phyloP scores from a whole-genome alignment of 2,797 vertebrate genomes.

The Calcarius lapponicus region DNA sequence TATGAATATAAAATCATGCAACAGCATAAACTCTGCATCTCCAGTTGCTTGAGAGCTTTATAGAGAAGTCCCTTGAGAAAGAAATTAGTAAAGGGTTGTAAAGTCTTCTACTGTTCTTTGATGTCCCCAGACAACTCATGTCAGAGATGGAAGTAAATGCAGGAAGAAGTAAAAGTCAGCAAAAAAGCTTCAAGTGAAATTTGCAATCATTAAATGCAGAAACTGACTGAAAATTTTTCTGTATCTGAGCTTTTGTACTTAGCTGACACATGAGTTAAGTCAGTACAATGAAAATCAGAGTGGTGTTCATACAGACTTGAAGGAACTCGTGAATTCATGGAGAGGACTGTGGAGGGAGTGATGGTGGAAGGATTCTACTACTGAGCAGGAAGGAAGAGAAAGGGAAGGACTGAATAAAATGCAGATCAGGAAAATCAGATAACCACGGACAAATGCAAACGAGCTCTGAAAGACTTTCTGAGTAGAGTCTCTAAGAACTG shows the following conservation, averaged over 20 bases:
- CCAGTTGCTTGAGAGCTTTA: background rate
- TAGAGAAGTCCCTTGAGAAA: background rate
- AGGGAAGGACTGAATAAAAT: background rate
- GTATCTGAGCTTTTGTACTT: background rate
- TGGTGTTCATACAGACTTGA: background rate
- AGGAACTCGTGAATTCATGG: background rate
- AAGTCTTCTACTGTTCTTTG: background rate
- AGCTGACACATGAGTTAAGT: background rate
- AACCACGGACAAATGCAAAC: background rate
- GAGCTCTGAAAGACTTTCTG: background rate
- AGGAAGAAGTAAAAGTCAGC: background rate
- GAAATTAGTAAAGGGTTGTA: background rate
- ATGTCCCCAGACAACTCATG: background rate
- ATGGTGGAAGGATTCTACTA: background rate
- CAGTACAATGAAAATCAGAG: background rate
- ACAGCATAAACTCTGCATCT: background rate
- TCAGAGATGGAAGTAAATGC: background rate
- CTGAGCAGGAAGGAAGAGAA: background rate
- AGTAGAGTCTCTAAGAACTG: background rate
- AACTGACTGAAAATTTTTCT: background rate
- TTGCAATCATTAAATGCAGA: background rate
- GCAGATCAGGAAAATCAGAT: background rate
- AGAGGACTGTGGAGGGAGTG: background rate
- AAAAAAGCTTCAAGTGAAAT: background rate
- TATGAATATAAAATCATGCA: background rate